Evolutionary conservation across 2,888 invertebrate species (phyloP), one percentile per base, ranked within the genome.

Genomic region (Zootermopsis nevadensis): DNA sequence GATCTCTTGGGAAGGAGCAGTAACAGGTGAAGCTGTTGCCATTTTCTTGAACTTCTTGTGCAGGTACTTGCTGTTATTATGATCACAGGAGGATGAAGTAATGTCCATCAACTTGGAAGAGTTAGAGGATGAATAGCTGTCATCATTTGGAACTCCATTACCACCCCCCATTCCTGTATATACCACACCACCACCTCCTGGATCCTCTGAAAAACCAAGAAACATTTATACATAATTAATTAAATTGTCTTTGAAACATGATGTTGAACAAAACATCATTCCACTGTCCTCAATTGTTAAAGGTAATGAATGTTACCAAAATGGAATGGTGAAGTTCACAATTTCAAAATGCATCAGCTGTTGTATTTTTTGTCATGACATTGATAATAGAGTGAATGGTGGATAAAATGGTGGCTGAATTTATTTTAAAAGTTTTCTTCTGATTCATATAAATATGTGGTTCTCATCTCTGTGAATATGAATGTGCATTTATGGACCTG

Each of bases 41-140:
- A 96, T 93, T 90, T 97, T 96, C 91, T 97, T 97, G 90, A 97
- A 97, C 90, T 97, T 97, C 90, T 97, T 97, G 90, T 97, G 97
- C 89, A 96, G 92, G 91, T 97, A 97, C 89, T 94, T 95, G 87
- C 89, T 89, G 86, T 85, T 83, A 38, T 74, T 55, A 33, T 74
- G 48, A 80, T 84, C 83, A 35, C 55, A 53, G 38, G 81, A 42
- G 35, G 27, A 53, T 38, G 74, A 74, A 35, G 74, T 38, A 15
- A 42, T 38, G 38, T 69, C 69, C 10, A 22, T 69, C 22, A 33
- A 69, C 33, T 69, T 69, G 30, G 35, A 33, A 38, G 74, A 31
- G 35, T 79, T 79, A 19, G 79, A 30, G 31, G 74, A 74, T 42
- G 38, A 74, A 38, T 74, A 74, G 74, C 74, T 38, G 38, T 74